phyloP scores from a whole-genome alignment of 2,888 invertebrate species.

The Caenorhabditis macrosperma region DNA sequence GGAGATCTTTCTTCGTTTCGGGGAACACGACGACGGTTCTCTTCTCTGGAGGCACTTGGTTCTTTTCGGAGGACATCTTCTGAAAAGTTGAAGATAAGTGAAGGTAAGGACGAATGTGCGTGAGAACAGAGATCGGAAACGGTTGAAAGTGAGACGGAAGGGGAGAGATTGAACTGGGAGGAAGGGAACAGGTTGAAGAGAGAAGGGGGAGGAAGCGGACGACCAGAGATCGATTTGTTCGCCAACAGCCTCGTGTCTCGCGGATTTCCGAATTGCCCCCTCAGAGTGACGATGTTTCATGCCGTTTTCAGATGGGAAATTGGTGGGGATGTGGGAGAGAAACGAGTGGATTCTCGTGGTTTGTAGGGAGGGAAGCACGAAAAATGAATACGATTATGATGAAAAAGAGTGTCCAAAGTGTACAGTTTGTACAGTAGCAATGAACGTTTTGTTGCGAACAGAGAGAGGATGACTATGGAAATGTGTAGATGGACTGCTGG shows the following conservation, averaged over 20 bases:
- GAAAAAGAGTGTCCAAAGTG: too few species aligned
- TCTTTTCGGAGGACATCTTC: conserved; percentile 3
- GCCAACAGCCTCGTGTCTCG: not conserved
- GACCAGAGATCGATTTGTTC: conserved; percentile 10
- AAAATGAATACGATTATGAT: too few species aligned
- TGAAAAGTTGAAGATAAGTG: not conserved
- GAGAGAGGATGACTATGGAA: too few species aligned
- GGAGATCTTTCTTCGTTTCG: not conserved
- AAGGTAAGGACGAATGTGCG: not conserved
- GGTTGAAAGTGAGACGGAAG: not conserved
- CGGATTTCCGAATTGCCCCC: too few species aligned
- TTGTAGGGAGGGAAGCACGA: too few species aligned
- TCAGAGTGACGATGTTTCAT: not conserved
- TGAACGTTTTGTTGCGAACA: too few species aligned
- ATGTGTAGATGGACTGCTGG: too few species aligned
- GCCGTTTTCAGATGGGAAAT: too few species aligned
- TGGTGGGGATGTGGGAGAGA: not conserved
- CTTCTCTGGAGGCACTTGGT: not conserved
- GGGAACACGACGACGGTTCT: not conserved
- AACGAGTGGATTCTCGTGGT: too few species aligned
- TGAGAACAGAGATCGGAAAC: conserved; percentile 1
- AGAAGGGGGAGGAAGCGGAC: not conserved
- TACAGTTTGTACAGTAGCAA: too few species aligned
- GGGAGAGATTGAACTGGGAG: not conserved
- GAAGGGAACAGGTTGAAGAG: not conserved